These are phyloP conservation scores for cat (Felis catus) DNA, from an alignment of 2,113 vertebrate genomes.

Conservation along the genomic window F.catus_Fca126_mat1.0 CM031412.1:213740001-213740500, in stretches of 20 bases:
- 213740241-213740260: background rate
- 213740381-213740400: background rate
- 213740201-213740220: background rate
- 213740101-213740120: background rate
- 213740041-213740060: background rate
- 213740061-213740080: background rate
- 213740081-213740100: background rate
- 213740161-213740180: background rate
- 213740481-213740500: background rate
- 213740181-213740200: background rate
- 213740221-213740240: background rate
- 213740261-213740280: constrained; percentile 33
- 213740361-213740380: background rate
- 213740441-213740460: constrained; percentile 1
- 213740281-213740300: background rate
- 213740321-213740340: background rate
- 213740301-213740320: background rate
- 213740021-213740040: background rate
- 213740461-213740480: background rate
- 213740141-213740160: background rate
- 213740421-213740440: background rate
- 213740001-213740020: background rate
- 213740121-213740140: background rate
- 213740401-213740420: background rate
- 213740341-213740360: background rate